A percentile compares a stretch with the other conserved stretches of the same genome.
Evolutionary conservation across 2,888 invertebrate species (phyloP).

Genomic region (Sicus ferrugineus): DNA sequence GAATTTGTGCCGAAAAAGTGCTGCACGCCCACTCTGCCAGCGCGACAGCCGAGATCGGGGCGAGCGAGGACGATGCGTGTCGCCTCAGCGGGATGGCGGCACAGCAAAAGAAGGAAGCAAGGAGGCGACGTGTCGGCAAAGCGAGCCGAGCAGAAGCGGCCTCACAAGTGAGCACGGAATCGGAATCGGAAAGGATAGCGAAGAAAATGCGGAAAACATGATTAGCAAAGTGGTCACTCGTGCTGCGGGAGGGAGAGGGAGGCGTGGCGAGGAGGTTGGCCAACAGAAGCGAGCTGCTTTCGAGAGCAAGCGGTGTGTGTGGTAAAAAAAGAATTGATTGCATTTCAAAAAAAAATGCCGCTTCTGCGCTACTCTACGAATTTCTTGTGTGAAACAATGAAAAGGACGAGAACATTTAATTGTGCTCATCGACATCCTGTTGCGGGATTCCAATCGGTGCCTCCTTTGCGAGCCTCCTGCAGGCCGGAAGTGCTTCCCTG

Average conservation of each 20-base stretch:
- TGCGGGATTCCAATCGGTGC: neutral
- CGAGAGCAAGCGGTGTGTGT: neutral
- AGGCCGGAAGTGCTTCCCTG: neutral
- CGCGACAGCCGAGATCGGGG: neutral
- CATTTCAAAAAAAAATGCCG: slow-evolving; percentile 3
- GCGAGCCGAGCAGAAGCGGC: neutral
- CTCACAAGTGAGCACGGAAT: no score
- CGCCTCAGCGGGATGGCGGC: slow-evolving; percentile 5
- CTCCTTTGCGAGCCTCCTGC: neutral
- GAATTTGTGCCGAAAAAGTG: neutral
- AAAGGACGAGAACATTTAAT: neutral
- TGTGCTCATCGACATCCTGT: neutral
- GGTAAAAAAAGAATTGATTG: slow-evolving; percentile 4
- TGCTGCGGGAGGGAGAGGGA: neutral
- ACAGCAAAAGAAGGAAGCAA: neutral
- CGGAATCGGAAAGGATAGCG: neutral
- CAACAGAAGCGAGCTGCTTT: neutral
- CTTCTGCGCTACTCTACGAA: neutral
- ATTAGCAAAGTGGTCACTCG: neutral
- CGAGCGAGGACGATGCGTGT: neutral
- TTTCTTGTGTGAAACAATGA: no score
- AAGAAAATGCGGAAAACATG: neutral
- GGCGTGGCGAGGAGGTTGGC: slow-evolving; percentile 5
- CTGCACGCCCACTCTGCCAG: neutral
- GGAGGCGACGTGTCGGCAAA: slow-evolving; percentile 13